Evolutionary conservation across 2,113 vertebrate genomes (phyloP).

Genomic region (Siniperca chuatsi): DNA sequence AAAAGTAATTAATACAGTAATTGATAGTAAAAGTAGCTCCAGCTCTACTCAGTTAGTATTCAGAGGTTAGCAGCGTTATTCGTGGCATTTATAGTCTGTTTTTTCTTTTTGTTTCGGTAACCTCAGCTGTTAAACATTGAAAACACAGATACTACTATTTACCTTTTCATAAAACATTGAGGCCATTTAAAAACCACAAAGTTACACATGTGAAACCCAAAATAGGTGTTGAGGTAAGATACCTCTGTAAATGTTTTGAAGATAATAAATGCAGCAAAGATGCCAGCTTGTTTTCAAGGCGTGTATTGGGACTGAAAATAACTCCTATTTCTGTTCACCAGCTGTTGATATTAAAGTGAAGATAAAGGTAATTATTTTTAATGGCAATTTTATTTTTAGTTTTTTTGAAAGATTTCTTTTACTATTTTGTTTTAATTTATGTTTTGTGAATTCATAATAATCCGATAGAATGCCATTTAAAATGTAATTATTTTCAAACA

Average conservation of each 20-base stretch:
- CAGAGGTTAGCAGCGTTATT: constrained; percentile 13
- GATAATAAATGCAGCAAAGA: background rate
- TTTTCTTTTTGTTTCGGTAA: background rate
- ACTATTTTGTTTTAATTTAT: constrained; percentile 22
- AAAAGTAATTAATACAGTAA: background rate
- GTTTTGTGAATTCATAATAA: background rate
- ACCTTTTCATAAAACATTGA: background rate
- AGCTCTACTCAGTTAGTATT: background rate
- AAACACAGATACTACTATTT: background rate
- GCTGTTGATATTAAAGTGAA: background rate
- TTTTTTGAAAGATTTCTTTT: background rate
- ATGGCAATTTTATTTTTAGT: background rate
- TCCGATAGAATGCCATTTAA: background rate
- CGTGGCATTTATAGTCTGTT: background rate
- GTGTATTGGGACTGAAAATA: background rate
- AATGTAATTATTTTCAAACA: constrained; percentile 31
- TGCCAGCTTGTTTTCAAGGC: background rate
- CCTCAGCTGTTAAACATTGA: background rate
- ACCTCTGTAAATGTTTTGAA: background rate
- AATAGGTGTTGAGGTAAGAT: background rate
- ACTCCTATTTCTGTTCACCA: background rate
- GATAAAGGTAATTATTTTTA: background rate
- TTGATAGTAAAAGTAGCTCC: background rate
- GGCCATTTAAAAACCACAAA: background rate
- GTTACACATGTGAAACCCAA: background rate